Evolutionary conservation across 1,140 invertebrate genomes (phyloP), one percentile per base, ranked within the genome.

Genomic region (Polypedilum vanderplanki): DNA sequence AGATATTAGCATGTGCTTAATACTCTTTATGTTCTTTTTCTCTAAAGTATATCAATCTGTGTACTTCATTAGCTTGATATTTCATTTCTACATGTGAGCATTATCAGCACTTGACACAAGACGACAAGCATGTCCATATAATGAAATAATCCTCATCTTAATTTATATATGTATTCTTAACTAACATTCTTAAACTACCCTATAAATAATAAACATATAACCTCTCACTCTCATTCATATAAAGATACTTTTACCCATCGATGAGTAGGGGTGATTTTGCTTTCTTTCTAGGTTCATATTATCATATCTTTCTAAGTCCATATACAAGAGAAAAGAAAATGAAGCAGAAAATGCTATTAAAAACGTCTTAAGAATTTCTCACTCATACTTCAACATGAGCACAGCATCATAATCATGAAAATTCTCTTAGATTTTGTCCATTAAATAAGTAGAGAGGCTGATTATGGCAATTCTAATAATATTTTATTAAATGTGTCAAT

Each of bases 401-500:
- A 57, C 46, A n/a, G 15, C 12, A 57, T 57, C 24, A 33, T 33
- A 33, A 33, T 33, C 24, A 33, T 33, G 2, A 33, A 3, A 1
- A 33, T 33, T 33, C 24, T 33, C 24, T 5, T 33, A 33, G 24
- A 33, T 33, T 33, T 33, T 33, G 24, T 33, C 24, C 24, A 33
- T 33, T 33, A 33, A 33, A 33, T 33, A 33, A 33, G 24, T n/a
- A 57, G n/a, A 3, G 15, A 46, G 41, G 41, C 41, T 46, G 64
- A 70, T 20, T 70, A 70, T 70, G 65, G 17, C 17, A 18, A 22
- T 70, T 70, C 65, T 20, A 18, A 57, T 57, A 57, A 57, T 57
- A 57, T 57, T 70, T 70, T 70, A 70, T 70, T 70, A 70, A 70
- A 70, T 70, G 65, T 70, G 65, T 70, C 65, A 70, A 70, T 70